Conservation (phyloP, 2,888 invertebrate genomes). For the Stenchaetothrips biformis region DNA sequence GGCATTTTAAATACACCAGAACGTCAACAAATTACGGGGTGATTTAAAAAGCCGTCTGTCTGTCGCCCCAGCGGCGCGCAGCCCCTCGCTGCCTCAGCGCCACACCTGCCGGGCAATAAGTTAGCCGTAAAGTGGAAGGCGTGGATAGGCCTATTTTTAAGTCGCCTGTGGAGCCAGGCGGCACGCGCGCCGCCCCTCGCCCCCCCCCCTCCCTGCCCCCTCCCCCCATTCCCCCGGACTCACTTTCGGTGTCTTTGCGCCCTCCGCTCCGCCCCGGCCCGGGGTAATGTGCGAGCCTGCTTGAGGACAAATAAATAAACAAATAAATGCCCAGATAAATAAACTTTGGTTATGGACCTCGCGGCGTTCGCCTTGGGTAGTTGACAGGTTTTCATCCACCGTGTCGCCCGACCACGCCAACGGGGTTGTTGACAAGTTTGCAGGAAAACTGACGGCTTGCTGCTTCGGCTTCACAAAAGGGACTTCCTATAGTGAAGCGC, state of each 20-base stretch:
- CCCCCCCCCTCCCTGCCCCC: background rate
- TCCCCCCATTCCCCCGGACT: no score
- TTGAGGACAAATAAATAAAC: conserved; percentile 22
- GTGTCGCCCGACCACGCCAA: background rate
- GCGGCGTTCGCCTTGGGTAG: background rate
- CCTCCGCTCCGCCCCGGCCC: background rate
- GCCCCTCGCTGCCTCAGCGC: background rate
- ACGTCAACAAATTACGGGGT: conserved; percentile 18
- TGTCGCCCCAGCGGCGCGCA: background rate
- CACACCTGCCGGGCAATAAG: conserved; percentile 22
- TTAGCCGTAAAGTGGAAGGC: conserved; percentile 17
- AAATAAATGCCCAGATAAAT: conserved; percentile 20
- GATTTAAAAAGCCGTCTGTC: conserved; percentile 18
- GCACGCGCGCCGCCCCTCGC: background rate
- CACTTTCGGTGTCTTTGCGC: background rate
- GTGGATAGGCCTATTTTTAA: conserved; percentile 21
- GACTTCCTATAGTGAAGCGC: background rate
- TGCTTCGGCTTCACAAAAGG: no score
- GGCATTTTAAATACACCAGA: conserved; percentile 25
- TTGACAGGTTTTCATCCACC: conserved; percentile 7
- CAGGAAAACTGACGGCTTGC: background rate
- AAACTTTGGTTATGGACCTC: background rate
- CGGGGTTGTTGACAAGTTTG: background rate
- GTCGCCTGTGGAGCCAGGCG: background rate
- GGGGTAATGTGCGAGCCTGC: background rate